Evolutionary conservation across 2,113 vertebrate species (phyloP).

Genomic region (Hemicordylus capensis): DNA sequence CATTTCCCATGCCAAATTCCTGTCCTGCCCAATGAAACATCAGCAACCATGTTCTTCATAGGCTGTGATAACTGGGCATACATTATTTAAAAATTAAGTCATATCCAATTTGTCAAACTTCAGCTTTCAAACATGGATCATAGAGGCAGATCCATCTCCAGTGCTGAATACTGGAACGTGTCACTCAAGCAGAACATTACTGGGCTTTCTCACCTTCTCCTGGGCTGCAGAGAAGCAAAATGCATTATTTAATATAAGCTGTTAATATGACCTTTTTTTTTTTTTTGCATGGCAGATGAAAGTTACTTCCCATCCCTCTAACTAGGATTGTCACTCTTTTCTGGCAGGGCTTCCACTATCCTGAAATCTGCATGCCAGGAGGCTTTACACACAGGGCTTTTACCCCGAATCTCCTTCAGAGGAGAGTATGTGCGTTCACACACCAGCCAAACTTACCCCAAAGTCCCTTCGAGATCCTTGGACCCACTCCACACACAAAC

Average conservation of each 20-base stretch:
- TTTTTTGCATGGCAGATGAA: background rate
- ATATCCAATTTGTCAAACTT: background rate
- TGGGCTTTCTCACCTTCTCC: background rate
- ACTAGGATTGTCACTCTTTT: background rate
- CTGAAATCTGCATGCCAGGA: background rate
- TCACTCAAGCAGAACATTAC: background rate
- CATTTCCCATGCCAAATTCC: too few relatives aligned
- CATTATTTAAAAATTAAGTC: background rate
- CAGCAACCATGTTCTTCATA: background rate
- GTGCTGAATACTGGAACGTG: background rate
- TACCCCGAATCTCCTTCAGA: too few relatives aligned
- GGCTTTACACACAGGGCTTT: too few relatives aligned
- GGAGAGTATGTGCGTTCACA: too few relatives aligned
- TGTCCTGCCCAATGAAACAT: background rate
- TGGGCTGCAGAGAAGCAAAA: background rate
- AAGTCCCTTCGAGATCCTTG: too few relatives aligned
- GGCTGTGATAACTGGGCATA: background rate
- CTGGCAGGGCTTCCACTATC: background rate
- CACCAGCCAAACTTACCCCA: too few relatives aligned
- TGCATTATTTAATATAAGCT: background rate
- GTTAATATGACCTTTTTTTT: background rate
- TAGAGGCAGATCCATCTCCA: background rate
- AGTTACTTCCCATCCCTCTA: background rate
- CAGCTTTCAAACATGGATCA: background rate
- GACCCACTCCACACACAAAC: too few relatives aligned